These are phyloP conservation scores for Heliconius eleuchia DNA, from an alignment of 1,140 invertebrate species.

Conservation along the genomic window DNA sequence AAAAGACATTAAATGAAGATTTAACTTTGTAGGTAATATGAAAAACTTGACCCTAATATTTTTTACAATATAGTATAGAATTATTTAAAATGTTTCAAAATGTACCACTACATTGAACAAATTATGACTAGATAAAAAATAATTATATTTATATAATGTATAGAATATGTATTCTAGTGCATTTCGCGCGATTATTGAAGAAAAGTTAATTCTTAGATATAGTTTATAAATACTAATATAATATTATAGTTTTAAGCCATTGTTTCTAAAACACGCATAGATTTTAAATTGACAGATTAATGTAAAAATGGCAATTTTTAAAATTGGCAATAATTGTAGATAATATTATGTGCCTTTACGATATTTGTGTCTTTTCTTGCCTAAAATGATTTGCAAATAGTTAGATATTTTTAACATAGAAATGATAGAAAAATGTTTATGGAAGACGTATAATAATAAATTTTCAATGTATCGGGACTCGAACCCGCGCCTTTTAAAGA, in stretches of 20 bases:
- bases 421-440: too few relatives aligned
- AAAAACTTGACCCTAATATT: not conserved
- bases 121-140: not conserved
- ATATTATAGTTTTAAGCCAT: not conserved
- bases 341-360: slow-evolving; percentile 20
- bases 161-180: not conserved
- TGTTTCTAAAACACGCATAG: not conserved
- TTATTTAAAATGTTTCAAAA: not conserved
- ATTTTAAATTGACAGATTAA: not conserved
- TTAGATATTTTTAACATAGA: not conserved
- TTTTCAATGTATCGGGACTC: too few relatives aligned
- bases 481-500: too few relatives aligned
- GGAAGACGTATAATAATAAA: too few relatives aligned
- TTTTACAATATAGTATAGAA: not conserved
- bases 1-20: slow-evolving; percentile 38
- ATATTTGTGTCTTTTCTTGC: slow-evolving; percentile 18
- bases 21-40: not conserved
- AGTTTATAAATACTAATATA: slow-evolving; percentile 1
- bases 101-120: not conserved
- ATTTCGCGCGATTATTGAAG: not conserved
- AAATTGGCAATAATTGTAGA: not conserved
- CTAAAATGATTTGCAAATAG: slow-evolving; percentile 22
- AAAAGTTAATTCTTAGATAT: not conserved
- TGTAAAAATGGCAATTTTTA: not conserved
- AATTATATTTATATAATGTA: not conserved